phyloP scores from a whole-genome alignment of 2,888 invertebrate genomes.

The Prionchulus punctatus region DNA sequence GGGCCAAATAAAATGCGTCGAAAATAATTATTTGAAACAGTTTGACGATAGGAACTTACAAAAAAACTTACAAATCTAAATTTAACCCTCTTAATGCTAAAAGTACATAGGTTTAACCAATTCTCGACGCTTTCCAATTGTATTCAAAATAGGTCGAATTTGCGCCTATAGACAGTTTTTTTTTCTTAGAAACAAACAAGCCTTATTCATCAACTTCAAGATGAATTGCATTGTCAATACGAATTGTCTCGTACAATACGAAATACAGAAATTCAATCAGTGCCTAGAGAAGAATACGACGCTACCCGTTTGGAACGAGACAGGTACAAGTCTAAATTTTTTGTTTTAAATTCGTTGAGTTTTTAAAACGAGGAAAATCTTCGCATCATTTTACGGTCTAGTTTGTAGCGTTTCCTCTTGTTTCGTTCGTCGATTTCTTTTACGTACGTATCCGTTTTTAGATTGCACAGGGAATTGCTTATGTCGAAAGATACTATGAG shows the following conservation, averaged over 20 bases:
- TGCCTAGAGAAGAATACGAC: constrained; percentile 11
- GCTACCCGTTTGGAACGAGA: constrained; percentile 13
- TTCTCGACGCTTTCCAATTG: no score
- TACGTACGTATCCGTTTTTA: constrained; percentile 1
- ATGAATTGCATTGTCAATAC: constrained; percentile 51
- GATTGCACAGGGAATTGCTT: constrained; percentile 10
- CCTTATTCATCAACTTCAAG: constrained; percentile 67
- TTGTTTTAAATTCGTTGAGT: neutral
- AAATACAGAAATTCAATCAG: constrained; percentile 61
- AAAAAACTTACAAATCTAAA: no score
- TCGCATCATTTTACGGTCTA: no score
- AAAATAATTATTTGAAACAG: no score
- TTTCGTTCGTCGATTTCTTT: no score
- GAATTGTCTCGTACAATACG: constrained; percentile 61
- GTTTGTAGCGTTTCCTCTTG: no score
- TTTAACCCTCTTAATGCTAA: no score
- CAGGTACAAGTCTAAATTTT: constrained; percentile 2
- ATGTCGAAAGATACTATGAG: constrained; percentile 4
- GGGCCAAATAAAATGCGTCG: no score
- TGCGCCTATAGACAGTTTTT: neutral
- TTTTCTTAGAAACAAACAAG: constrained; percentile 13
- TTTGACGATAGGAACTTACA: neutral
- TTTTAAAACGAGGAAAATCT: no score
- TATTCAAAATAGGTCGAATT: no score
- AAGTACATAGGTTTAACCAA: no score